These are phyloP conservation scores for Martes martes DNA, from an alignment of 2,113 vertebrate species.

Conservation along the genomic window DNA sequence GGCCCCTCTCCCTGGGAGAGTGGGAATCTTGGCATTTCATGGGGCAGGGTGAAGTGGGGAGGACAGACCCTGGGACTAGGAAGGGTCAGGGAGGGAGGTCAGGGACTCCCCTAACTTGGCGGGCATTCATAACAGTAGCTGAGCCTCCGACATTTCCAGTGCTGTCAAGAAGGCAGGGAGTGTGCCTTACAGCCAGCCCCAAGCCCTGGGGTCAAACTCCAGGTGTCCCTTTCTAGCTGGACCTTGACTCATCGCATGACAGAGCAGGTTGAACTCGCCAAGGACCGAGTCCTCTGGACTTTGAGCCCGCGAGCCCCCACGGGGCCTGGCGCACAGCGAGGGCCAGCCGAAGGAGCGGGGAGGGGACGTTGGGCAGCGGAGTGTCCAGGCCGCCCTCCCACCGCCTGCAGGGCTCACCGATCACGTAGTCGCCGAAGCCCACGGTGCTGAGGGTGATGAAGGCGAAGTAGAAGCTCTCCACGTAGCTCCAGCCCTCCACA, in stretches of 20 bases:
- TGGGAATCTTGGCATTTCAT: not conserved
- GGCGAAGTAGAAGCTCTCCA: constrained; percentile 92
- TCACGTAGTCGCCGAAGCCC: constrained; percentile 93
- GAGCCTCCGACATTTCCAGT: not conserved
- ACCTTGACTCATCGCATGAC: not conserved
- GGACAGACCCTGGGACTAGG: not conserved
- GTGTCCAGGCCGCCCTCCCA: not conserved
- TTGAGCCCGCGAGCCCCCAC: not conserved
- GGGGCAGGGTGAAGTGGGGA: not conserved
- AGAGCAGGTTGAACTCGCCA: not conserved
- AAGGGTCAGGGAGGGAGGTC: too few relatives aligned
- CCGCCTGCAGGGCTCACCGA: constrained; percentile 77
- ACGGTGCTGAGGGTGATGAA: constrained; percentile 96
- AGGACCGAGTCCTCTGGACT: not conserved
- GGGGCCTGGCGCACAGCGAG: not conserved
- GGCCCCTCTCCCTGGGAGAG: not conserved
- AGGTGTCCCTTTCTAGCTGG: not conserved
- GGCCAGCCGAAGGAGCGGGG: not conserved
- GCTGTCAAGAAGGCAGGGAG: not conserved
- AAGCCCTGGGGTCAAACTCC: not conserved
- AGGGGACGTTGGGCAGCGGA: not conserved
- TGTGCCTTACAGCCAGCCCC: not conserved
- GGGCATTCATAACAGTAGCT: not conserved
- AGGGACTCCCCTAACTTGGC: not conserved
- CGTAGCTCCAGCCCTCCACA: constrained; percentile 90